Percentiles rank a stretch among this genome's conserved stretches.
Conservation (phyloP, 2,113 vertebrate species). For the Struthio camelus region DNA sequence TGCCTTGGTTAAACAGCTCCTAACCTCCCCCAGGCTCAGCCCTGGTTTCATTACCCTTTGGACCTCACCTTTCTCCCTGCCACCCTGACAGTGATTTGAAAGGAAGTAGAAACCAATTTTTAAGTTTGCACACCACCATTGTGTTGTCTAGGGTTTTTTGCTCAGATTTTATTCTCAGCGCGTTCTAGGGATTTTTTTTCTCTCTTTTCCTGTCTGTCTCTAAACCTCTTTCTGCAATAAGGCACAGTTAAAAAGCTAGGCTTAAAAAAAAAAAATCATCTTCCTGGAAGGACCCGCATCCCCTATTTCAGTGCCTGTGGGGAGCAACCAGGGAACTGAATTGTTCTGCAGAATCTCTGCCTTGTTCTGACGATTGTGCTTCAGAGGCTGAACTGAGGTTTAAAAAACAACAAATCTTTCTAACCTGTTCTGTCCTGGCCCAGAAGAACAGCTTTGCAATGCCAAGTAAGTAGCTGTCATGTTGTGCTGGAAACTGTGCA, state of each 20-base stretch:
- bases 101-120: background rate
- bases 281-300: background rate
- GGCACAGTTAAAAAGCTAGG: background rate
- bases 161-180: background rate
- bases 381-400: background rate
- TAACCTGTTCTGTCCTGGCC: background rate
- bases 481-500: background rate
- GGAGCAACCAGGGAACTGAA: background rate
- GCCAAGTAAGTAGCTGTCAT: background rate
- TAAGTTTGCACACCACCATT: accelerated
- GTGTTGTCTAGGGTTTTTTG: background rate
- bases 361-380: background rate
- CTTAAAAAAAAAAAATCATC: background rate
- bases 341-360: background rate
- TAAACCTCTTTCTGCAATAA: background rate
- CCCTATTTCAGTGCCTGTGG: background rate
- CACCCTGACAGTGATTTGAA: background rate
- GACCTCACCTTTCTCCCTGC: background rate
- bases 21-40: background rate
- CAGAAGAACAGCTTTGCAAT: background rate
- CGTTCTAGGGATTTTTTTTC: background rate
- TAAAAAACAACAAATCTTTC: background rate
- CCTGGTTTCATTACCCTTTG: background rate
- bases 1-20: background rate
- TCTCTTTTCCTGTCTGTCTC: background rate